Percentiles rank a stretch among this genome's conserved stretches.
These are phyloP conservation scores for Paramisgurnus dabryanus DNA, from an alignment of 2,113 vertebrate species.

Conservation along the genomic window DNA sequence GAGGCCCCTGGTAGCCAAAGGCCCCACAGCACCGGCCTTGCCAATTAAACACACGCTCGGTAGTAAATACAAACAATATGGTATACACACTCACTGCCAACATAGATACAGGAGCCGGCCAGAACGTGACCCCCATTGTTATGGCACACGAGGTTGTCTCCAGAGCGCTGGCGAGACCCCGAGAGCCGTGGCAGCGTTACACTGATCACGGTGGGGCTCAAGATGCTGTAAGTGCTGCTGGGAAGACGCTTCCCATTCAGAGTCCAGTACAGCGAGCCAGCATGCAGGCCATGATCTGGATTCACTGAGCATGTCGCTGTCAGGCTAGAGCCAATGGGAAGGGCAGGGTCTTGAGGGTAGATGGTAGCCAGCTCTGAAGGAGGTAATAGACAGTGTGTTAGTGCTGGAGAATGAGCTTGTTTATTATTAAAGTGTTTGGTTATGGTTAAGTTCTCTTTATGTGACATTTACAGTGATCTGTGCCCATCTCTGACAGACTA, in stretches of 20 bases:
- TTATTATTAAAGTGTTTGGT: neutral
- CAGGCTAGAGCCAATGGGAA: conserved; percentile 90
- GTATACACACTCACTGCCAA: conserved; percentile 85
- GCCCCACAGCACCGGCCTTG: neutral
- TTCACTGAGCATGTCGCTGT: conserved; percentile 89
- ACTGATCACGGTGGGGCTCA: conserved; percentile 82
- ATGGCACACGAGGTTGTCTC: conserved; percentile 97
- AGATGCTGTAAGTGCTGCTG: conserved; percentile 78
- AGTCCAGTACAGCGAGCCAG: conserved; percentile 94
- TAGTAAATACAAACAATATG: conserved; percentile 30
- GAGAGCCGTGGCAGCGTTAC: conserved; percentile 85
- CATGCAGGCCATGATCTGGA: conserved; percentile 76
- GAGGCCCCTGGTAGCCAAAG: no score
- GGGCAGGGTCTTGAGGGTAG: conserved; percentile 89
- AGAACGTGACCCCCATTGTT: conserved; percentile 88
- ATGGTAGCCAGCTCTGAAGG: conserved; percentile 85
- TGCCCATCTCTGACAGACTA: neutral
- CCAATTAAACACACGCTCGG: conserved; percentile 15
- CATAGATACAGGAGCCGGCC: conserved; percentile 94
- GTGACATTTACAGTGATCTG: neutral
- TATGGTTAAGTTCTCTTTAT: neutral
- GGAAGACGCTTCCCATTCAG: conserved; percentile 90
- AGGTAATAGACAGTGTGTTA: conserved; percentile 5
- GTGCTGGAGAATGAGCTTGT: no score
- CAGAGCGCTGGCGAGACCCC: conserved; percentile 91